Evolutionary conservation across 2,113 vertebrate species (phyloP).

Genomic region (Cairina moschata): DNA sequence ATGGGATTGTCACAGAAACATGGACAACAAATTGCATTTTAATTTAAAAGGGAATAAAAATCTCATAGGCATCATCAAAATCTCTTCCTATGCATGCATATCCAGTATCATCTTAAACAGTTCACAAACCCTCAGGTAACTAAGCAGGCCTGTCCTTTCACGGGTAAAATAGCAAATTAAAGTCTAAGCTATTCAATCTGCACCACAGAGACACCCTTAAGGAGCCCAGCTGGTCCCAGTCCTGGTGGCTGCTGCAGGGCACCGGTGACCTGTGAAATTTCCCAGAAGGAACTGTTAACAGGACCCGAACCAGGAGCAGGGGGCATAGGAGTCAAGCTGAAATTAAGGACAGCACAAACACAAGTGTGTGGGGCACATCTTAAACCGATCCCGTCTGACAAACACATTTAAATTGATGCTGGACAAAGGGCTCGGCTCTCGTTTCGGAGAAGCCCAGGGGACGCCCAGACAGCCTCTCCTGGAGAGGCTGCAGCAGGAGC

Average conservation of each 20-base stretch:
- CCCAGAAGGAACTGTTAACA: not conserved
- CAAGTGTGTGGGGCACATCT: not conserved
- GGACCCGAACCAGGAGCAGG: not conserved
- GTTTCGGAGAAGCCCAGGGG: not conserved
- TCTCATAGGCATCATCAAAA: not conserved
- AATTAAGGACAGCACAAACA: not conserved
- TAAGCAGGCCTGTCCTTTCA: not conserved
- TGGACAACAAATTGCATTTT: not conserved
- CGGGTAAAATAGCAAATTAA: not conserved
- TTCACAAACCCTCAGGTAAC: not conserved
- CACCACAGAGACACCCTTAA: not conserved
- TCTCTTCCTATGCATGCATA: not conserved
- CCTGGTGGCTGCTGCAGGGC: not conserved
- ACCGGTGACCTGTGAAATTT: not conserved
- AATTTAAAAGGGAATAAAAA: not conserved
- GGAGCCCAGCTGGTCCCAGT: not conserved
- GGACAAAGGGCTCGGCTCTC: not conserved
- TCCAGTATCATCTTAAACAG: accelerated
- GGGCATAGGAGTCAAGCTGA: not conserved
- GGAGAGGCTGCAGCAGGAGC: not conserved
- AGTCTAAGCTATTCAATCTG: not conserved
- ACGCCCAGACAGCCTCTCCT: not conserved
- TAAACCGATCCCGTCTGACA: not conserved
- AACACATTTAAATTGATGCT: not conserved
- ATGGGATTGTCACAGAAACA: not conserved